These are phyloP conservation scores for Phylloscopus trochilus DNA, from an alignment of 2,113 vertebrate genomes.

Conservation along the genomic window DNA sequence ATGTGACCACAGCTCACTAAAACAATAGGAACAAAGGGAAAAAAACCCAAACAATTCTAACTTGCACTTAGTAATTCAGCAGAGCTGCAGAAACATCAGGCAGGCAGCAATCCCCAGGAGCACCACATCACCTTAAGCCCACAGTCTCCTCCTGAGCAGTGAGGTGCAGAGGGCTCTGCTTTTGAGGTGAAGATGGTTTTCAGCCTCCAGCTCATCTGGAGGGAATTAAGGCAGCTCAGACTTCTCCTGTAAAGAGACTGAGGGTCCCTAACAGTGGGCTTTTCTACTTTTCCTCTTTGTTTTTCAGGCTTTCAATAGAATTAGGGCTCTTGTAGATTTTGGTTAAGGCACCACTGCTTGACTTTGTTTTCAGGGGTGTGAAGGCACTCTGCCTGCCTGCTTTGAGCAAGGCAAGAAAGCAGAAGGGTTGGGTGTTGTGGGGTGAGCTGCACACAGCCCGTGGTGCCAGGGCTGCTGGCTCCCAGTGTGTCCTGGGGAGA, in stretches of 20 bases:
- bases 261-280: fast-evolving
- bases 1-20: not conserved
- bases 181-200: not conserved
- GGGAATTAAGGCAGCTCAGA: not conserved
- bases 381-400: fast-evolving
- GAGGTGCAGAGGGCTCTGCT: not conserved
- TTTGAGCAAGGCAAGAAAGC: not conserved
- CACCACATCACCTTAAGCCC: not conserved
- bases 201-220: not conserved
- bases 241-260: not conserved
- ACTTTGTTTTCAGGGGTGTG: fast-evolving
- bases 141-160: not conserved
- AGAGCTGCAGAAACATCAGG: not conserved
- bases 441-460: fast-evolving
- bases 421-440: fast-evolving
- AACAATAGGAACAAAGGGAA: not conserved
- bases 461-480: not conserved
- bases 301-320: not conserved
- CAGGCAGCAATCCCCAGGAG: fast-evolving
- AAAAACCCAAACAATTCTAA: not conserved
- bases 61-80: not conserved
- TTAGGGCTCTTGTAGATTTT: not conserved
- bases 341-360: fast-evolving
- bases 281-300: not conserved
- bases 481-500: fast-evolving